Evolutionary conservation across 2,797 vertebrate genomes (phyloP).

Genomic region (Fringilla coelebs): DNA sequence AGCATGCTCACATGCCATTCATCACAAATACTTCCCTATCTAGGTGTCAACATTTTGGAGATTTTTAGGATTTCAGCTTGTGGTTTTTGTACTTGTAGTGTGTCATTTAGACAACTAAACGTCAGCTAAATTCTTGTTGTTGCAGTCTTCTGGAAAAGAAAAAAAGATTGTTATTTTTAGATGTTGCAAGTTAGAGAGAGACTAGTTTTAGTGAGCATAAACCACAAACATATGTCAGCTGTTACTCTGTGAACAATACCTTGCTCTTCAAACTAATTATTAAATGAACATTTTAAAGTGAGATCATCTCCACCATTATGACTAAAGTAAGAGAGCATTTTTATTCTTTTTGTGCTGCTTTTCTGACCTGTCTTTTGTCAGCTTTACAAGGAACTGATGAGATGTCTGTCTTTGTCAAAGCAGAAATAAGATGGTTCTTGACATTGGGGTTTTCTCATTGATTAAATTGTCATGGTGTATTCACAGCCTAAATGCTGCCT

Average conservation of each 20-base stretch:
- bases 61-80: background rate
- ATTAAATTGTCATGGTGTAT: constrained; percentile 76
- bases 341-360: background rate
- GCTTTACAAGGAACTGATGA: constrained; percentile 53
- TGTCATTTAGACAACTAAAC: background rate
- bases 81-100: background rate
- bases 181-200: background rate
- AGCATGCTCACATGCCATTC: background rate
- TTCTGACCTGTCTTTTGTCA: background rate
- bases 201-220: background rate
- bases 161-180: background rate
- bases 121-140: background rate
- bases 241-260: background rate
- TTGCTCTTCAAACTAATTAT: background rate
- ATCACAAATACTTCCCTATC: background rate
- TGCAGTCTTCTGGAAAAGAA: background rate
- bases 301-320: background rate
- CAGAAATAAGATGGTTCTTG: constrained; percentile 63
- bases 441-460: constrained; percentile 68
- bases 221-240: background rate
- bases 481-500: constrained; percentile 71
- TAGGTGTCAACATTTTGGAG: background rate
- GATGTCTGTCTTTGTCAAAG: constrained; percentile 52
- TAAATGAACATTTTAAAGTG: background rate
- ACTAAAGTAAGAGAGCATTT: background rate